Evolutionary conservation across 2,113 vertebrate genomes (phyloP).

Genomic region (Geococcyx californianus): DNA sequence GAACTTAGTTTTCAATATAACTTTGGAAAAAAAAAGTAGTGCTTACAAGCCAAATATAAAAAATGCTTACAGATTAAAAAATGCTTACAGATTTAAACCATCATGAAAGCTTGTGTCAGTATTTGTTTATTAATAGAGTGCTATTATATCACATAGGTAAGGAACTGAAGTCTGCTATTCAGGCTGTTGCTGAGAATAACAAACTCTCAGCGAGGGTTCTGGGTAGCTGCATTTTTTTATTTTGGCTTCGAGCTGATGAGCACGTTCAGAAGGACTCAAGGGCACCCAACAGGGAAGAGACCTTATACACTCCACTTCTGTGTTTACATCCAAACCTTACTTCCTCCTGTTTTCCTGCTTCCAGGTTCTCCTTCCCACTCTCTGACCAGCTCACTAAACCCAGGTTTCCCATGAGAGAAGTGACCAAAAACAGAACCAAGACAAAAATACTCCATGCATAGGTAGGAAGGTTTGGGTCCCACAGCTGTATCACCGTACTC

Average conservation of each 20-base stretch:
- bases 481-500: neutral
- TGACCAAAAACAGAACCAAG: neutral
- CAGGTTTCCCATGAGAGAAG: neutral
- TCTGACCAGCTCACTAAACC: neutral
- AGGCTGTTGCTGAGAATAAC: neutral
- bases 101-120: neutral
- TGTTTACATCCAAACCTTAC: neutral
- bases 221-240: neutral
- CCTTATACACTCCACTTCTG: neutral
- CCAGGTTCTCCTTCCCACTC: neutral
- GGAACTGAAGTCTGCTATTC: neutral
- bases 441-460: neutral
- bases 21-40: neutral
- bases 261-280: neutral
- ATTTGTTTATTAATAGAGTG: neutral
- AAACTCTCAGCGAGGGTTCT: neutral
- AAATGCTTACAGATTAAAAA: neutral
- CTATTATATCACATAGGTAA: neutral
- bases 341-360: neutral
- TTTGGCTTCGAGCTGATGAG: neutral
- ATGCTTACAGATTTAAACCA: neutral
- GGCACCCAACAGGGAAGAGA: neutral
- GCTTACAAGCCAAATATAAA: neutral
- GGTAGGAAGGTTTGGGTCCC: neutral
- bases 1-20: neutral